A percentile compares a stretch with the other conserved stretches of the same genome.
These are phyloP conservation scores for Biston betularia DNA, from an alignment of 2,888 invertebrate species.

Conservation along the genomic window DNA sequence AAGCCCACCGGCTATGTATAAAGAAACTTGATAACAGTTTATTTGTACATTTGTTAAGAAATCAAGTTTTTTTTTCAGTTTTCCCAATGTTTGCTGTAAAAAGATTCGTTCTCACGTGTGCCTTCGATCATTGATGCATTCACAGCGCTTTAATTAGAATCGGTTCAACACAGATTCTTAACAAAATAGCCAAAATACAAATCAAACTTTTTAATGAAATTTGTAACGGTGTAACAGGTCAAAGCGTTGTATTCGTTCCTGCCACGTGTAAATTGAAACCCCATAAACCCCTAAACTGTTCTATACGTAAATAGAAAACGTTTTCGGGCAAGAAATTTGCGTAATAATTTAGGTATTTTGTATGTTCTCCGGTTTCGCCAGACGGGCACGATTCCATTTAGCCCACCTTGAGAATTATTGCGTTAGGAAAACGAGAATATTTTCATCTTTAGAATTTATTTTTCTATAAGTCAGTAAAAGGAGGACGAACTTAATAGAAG, in stretches of 20 bases:
- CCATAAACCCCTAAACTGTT: constrained; percentile 5
- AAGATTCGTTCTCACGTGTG: too few relatives aligned
- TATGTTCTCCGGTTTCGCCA: constrained; percentile 30
- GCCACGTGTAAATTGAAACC: not conserved
- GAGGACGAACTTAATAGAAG: too few relatives aligned
- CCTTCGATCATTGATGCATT: too few relatives aligned
- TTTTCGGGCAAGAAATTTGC: constrained; percentile 10
- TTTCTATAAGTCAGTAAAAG: not conserved
- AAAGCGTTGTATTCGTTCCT: not conserved
- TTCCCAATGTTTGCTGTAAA: too few relatives aligned
- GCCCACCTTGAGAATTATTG: constrained; percentile 36
- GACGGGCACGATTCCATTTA: constrained; percentile 39
- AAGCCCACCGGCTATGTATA: not conserved
- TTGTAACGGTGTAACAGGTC: not conserved
- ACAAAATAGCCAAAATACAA: too few relatives aligned
- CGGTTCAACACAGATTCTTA: too few relatives aligned
- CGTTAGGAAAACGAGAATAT: constrained; percentile 32
- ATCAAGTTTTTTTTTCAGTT: too few relatives aligned
- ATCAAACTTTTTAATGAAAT: too few relatives aligned
- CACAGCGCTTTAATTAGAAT: too few relatives aligned
- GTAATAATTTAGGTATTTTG: constrained; percentile 32
- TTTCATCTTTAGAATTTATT: constrained; percentile 9
- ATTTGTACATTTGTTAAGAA: not conserved
- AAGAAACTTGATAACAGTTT: not conserved
- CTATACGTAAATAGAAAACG: constrained; percentile 8